phyloP scores from a whole-genome alignment of 1,140 invertebrate genomes.

The Drosophila tropicalis region DNA sequence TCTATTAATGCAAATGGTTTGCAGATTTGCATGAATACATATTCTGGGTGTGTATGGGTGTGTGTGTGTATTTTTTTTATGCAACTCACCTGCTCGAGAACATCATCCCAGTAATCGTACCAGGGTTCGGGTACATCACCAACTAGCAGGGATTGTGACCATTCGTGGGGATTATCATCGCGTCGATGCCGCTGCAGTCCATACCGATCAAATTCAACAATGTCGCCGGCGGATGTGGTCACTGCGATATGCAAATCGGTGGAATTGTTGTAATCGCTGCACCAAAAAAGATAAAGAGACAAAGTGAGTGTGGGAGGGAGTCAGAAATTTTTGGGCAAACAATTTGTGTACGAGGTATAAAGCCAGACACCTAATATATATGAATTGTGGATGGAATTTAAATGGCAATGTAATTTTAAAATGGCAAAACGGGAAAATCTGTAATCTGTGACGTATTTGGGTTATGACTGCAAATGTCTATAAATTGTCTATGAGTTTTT shows the following conservation, averaged over 20 bases:
- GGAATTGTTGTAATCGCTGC: slow-evolving; percentile 90
- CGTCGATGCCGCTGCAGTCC: slow-evolving; percentile 85
- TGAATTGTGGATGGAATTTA: not conserved
- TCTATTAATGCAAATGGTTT: slow-evolving; percentile 73
- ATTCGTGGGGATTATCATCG: slow-evolving; percentile 83
- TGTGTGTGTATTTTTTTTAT: not conserved
- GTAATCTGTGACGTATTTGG: not conserved
- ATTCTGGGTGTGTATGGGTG: not conserved
- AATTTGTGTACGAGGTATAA: slow-evolving; percentile 29
- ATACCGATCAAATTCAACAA: slow-evolving; percentile 90
- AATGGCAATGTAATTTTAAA: not conserved
- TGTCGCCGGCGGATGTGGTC: slow-evolving; percentile 89
- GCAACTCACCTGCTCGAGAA: slow-evolving; percentile 85
- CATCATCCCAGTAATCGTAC: slow-evolving; percentile 90
- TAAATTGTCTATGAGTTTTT: not conserved
- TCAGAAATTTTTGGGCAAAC: not conserved
- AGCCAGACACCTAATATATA: slow-evolving; percentile 2
- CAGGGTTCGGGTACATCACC: slow-evolving; percentile 87
- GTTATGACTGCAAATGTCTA: not conserved
- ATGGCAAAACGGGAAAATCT: not conserved
- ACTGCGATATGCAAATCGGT: slow-evolving; percentile 93
- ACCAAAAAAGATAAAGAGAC: slow-evolving; percentile 17
- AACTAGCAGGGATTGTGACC: slow-evolving; percentile 88
- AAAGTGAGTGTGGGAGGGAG: not conserved
- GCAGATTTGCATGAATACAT: slow-evolving; percentile 42